Evolutionary conservation across 2,888 invertebrate genomes (phyloP), one percentile per base, ranked within the genome.

Genomic region (Acleris emargana): DNA sequence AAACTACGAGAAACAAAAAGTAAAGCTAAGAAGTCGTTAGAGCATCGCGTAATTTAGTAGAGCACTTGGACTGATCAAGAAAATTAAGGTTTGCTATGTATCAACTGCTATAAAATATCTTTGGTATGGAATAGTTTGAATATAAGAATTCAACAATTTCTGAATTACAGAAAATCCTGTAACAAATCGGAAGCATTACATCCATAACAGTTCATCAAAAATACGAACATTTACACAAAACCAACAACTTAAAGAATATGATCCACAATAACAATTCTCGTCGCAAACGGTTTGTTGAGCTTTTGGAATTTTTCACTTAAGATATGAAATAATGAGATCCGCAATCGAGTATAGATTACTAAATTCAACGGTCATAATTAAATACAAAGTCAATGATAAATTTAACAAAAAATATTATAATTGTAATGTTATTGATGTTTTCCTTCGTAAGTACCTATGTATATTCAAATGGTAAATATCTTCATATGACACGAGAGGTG

Each of bases 321-420:
- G 76, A 81, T 83, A 84, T 83, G 83, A 83, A 77, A 87, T 89
- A 89, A 81, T 91, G 91, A 91, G 91, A 91, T 91, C 90, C 86
- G 90, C 91, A 92, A 89, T 89, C 91, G 89, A 82, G 83, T 89
- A 88, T 86, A 89, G 86, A 81, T 90, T 90, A 90, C 89, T 89
- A 86, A 88, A 89, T 80, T 81, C 73, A 64, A 51, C 73, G 16
- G 20, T 6, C 42, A 57, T 45, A 17, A 17, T 9, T 22, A 13
- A 57, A 22, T 16, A 5, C 42, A 20, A 16, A 4, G 17, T 55
- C 16, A 22, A 43, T 16, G 9, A 25, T 32, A 7, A 13, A 17
- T 20, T 5, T 20, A n/a, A 43, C 6, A 38, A 25, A 25, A 25
- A 7, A 28, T 28, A 28, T 28, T 7, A 28, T 1, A 28, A 32